Conservation (phyloP, 2,888 invertebrate genomes). For the Oasisia sp. region DNA sequence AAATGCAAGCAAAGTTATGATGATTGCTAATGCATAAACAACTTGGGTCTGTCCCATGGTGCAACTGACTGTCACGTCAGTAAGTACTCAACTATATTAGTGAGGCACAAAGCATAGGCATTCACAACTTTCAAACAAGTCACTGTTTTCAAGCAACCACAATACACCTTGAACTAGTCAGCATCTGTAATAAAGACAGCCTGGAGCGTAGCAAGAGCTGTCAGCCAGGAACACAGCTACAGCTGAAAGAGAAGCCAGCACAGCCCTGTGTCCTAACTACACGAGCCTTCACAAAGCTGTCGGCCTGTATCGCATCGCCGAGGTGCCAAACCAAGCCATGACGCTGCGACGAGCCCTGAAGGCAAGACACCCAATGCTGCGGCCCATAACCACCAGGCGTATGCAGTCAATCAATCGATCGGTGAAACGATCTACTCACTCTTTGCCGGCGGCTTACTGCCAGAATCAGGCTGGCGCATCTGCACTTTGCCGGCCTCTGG, state of each 20-base stretch:
- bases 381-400: constrained; percentile 17
- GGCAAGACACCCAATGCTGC: constrained; percentile 13
- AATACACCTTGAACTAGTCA: neutral
- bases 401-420: constrained; percentile 19
- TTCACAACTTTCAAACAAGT: neutral
- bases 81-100: neutral
- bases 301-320: neutral
- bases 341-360: constrained; percentile 17
- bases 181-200: constrained; percentile 9
- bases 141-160: neutral
- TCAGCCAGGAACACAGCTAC: neutral
- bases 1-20: too few species aligned
- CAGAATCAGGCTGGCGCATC: neutral
- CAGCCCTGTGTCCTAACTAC: constrained; percentile 19
- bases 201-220: neutral
- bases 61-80: neutral
- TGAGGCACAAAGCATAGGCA: neutral
- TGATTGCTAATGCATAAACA: too few species aligned
- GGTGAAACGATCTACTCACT: constrained; percentile 14
- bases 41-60: neutral
- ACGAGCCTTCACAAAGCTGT: neutral
- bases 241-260: neutral
- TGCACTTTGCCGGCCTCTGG: neutral
- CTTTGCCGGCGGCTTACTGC: neutral
- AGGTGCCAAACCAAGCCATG: neutral